Conservation (phyloP, 2,113 vertebrate genomes). For the Seriola rivoliana region DNA sequence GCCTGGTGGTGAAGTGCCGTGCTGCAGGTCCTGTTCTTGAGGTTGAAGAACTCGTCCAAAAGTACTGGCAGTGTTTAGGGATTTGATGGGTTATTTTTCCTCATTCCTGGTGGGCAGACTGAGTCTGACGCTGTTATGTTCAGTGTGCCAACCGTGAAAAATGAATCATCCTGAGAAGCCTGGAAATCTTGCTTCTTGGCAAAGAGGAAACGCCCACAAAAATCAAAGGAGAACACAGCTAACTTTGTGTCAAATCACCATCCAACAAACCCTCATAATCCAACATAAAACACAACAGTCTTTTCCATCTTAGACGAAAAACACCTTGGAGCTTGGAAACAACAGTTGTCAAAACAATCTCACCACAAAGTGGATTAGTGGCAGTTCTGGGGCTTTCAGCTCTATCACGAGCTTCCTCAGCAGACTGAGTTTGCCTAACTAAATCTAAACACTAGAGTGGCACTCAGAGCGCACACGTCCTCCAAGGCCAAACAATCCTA, state of each 20-base stretch:
- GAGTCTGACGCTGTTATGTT: neutral
- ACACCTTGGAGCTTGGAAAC: neutral
- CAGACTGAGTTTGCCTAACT: neutral
- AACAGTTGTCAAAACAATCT: neutral
- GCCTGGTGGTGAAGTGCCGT: neutral
- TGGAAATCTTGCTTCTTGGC: constrained; percentile 42
- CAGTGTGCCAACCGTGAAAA: constrained; percentile 7
- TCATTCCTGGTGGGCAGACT: neutral
- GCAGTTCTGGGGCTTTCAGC: neutral
- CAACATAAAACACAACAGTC: neutral
- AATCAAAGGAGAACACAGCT: constrained; percentile 14
- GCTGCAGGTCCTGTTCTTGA: neutral
- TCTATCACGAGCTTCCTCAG: neutral
- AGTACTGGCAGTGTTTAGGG: neutral
- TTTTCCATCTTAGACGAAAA: neutral
- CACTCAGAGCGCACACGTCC: too few relatives aligned
- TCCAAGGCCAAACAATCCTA: too few relatives aligned
- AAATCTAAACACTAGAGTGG: neutral
- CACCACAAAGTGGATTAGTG: neutral
- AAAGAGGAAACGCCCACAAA: neutral
- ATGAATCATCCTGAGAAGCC: constrained; percentile 40
- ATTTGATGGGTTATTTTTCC: neutral
- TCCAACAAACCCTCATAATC: constrained; percentile 12
- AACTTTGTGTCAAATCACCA: constrained; percentile 23
- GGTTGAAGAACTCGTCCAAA: constrained; percentile 14